Evolutionary conservation across 2,888 invertebrate genomes (phyloP), one percentile per base, ranked within the genome.

Genomic region (Drosophila kanekoi): DNA sequence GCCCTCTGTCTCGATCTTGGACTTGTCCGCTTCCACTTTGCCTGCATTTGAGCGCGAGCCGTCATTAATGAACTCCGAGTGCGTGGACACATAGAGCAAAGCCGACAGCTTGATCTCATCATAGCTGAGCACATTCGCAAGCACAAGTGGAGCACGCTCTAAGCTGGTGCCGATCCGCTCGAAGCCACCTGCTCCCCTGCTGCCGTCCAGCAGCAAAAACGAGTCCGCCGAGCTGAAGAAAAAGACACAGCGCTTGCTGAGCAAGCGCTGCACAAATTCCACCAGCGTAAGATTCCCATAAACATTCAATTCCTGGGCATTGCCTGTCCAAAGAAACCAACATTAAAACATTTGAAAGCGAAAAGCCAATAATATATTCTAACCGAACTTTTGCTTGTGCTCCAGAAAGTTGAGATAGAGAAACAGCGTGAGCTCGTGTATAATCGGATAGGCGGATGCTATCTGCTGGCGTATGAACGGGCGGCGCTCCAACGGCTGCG

Each of bases 361-460:
- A 40, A 40, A 9, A 2, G 14, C 23, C n/a, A 28, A 9, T 4
- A 14, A 11, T 1, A 14, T 28, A 79, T 18, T 11, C 87, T 58
- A 56, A 91, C 91, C 92, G 65, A 88, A 91, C 63, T 88, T 78
- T 35, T 65, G 74, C 90, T 95, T 96, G 83, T 95, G 94, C 65
- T 95, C 94, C 52, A 96, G 92, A 90, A 95, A 96, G 66, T 93
- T 93, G 1, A 95, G 93, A 89, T 94, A 95, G 2, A 96, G 90
- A 0, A 94, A 91, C 0, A 96, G 75, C 6, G 94, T 94, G 43
- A 94, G 93, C 83, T 96, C 96, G 78, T 96, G 96, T 61, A 96
- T 93, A 2, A 96, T 78, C 0, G 96, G 95, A 89, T 96, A 96
- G 0, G 94, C 94, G 0, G 95, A 95, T 0, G 93, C 93, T 20